Percentiles rank a stretch among this genome's conserved stretches.
Conservation (phyloP, 2,113 vertebrate species). For the Pteronura brasiliensis region DNA sequence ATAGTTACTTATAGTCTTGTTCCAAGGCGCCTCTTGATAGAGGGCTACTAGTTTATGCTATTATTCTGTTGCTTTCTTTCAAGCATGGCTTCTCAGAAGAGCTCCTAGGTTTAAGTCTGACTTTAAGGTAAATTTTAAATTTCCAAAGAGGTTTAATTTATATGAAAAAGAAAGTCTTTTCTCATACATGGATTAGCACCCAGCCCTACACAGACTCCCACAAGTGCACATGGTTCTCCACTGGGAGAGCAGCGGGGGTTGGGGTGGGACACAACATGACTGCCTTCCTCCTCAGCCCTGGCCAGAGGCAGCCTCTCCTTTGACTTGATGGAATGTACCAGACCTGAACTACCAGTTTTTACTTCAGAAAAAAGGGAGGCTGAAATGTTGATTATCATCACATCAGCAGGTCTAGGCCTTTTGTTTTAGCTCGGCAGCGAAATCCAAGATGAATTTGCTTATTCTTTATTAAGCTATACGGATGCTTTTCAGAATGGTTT, state of each 20-base stretch:
- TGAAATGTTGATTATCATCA: conserved; percentile 42
- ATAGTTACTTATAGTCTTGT: not conserved
- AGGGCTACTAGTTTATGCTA: not conserved
- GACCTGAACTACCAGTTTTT: conserved; percentile 61
- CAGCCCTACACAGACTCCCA: not conserved
- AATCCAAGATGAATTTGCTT: conserved; percentile 12
- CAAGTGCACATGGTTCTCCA: not conserved
- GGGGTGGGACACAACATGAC: no score
- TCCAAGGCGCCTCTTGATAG: not conserved
- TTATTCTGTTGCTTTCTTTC: not conserved
- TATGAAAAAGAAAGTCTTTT: not conserved
- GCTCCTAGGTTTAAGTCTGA: conserved; percentile 31
- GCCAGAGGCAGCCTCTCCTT: not conserved
- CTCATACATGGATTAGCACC: not conserved
- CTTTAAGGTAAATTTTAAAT: conserved; percentile 33
- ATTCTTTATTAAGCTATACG: conserved; percentile 37
- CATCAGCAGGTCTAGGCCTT: conserved; percentile 23
- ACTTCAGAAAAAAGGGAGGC: conserved; percentile 24
- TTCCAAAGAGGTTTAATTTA: conserved; percentile 20
- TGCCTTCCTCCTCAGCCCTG: not conserved
- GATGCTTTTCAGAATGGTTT: conserved; percentile 34
- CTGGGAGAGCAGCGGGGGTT: not conserved
- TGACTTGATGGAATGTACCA: conserved; percentile 53
- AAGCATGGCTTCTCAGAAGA: conserved; percentile 40
- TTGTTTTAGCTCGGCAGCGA: not conserved